Evolutionary conservation across 2,797 vertebrate genomes (phyloP), one percentile per base, ranked within the genome.

Genomic region (Taenioides sp.): DNA sequence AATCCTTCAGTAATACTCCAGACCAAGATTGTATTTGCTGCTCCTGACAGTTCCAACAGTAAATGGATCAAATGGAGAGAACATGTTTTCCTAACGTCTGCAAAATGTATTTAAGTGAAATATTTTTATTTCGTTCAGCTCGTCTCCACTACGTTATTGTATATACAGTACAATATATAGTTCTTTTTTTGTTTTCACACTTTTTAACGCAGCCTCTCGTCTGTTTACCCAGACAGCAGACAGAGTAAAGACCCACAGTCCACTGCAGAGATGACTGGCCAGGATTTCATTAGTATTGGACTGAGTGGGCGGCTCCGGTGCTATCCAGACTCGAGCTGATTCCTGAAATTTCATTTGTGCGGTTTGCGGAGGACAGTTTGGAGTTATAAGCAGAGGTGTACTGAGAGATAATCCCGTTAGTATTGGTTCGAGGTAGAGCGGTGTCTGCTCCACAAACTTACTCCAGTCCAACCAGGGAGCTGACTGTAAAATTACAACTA

Each of bases 221-320:
- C 23, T 50, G 43, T 65, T 65, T 49, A 27, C 64, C 23, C 64
- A 50, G 43, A 64, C 34, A 14, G 20, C 40, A 49, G 22, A 50
- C 64, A 43, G 62, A 65, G 37, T 7, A 23, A 9, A 71, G 34
- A 60, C 27, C 14, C 34, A 50, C 10, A 1, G 43, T 59, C 6
- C 66, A 27, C 59, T 37, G 37, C 65, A 63, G 12, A 71, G 34
- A 40, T 52, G 63, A 67, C 70, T 82, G 65, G 27, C 49, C 43
- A 61, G 14, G 54, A 83, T 81, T 76, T 72, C 25, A 78, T 83
- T 82, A 73, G 78, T 80, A 80, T 78, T 1, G 67, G 76, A 62
- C 80, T 75, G 49, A 70, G 55, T 70, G 73, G 50, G 75, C 70
- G 67, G 63, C 0, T 0, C 7, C 37, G 65, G 67, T 76, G 73